Conservation (phyloP, 2,113 vertebrate genomes). For the Spea bombifrons region DNA sequence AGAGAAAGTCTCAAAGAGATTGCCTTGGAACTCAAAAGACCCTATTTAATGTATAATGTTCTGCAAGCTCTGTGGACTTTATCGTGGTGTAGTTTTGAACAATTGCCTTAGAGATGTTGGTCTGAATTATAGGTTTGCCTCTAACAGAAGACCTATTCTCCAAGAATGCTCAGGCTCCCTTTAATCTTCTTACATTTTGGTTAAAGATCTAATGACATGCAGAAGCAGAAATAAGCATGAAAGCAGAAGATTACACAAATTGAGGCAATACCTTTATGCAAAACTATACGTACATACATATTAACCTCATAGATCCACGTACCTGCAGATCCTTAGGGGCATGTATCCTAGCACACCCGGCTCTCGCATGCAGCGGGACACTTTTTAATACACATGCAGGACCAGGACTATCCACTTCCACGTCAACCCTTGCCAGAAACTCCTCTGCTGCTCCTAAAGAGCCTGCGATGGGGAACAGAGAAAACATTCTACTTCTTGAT, state of each 20-base stretch:
- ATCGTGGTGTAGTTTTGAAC: too few relatives aligned
- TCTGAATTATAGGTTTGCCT: too few relatives aligned
- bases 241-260: neutral
- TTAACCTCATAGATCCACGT: conserved; percentile 15
- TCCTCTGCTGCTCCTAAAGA: conserved; percentile 78
- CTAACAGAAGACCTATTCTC: too few relatives aligned
- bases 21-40: too few relatives aligned
- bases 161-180: too few relatives aligned
- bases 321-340: conserved; percentile 89
- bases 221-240: conserved; percentile 1
- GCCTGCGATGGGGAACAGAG: conserved; percentile 58
- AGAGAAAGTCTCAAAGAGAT: too few relatives aligned
- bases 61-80: too few relatives aligned
- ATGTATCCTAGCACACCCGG: conserved; percentile 84
- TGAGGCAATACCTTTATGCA: neutral
- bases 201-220: neutral
- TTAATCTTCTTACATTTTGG: too few relatives aligned
- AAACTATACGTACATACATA: conserved; percentile 32
- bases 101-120: too few relatives aligned
- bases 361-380: conserved; percentile 76
- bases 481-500: too few relatives aligned
- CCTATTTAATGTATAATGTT: too few relatives aligned
- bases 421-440: conserved; percentile 80
- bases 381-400: conserved; percentile 79
- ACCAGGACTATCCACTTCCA: conserved; percentile 90